Evolutionary conservation across 2,888 invertebrate species (phyloP).

Genomic region (Meiosimyza platycephala): DNA sequence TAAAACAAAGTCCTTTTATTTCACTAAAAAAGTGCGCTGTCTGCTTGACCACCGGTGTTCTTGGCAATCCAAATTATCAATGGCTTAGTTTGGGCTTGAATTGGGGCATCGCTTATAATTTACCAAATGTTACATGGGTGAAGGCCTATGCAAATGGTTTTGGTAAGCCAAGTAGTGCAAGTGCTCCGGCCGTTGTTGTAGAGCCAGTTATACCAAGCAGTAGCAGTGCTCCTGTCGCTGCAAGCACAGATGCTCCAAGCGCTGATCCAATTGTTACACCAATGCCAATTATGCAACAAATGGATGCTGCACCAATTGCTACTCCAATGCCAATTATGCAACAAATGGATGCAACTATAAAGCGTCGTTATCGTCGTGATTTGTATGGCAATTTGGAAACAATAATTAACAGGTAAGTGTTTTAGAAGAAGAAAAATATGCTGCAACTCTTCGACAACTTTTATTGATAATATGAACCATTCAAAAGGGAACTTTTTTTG

Average conservation of each 20-base stretch:
- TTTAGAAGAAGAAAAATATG: neutral
- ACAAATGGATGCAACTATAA: constrained; percentile 49
- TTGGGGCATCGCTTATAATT: constrained; percentile 77
- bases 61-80: constrained; percentile 71
- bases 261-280: constrained; percentile 19
- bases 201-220: neutral
- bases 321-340: no score
- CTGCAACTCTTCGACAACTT: neutral
- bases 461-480: no score
- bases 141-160: constrained; percentile 62
- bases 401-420: constrained; percentile 76
- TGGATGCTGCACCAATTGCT: constrained; percentile 44
- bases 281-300: constrained; percentile 39
- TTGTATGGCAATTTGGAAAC: constrained; percentile 77
- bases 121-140: constrained; percentile 72
- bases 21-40: constrained; percentile 67
- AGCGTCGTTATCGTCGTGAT: constrained; percentile 74
- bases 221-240: neutral
- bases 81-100: constrained; percentile 75
- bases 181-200: neutral
- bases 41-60: constrained; percentile 72
- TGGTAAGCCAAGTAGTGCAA: neutral
- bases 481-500: no score
- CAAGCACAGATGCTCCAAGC: constrained; percentile 32
- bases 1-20: no score